A percentile compares a stretch with the other conserved stretches of the same genome.
Conservation (phyloP, 2,113 vertebrate species). For the Meles meles region DNA sequence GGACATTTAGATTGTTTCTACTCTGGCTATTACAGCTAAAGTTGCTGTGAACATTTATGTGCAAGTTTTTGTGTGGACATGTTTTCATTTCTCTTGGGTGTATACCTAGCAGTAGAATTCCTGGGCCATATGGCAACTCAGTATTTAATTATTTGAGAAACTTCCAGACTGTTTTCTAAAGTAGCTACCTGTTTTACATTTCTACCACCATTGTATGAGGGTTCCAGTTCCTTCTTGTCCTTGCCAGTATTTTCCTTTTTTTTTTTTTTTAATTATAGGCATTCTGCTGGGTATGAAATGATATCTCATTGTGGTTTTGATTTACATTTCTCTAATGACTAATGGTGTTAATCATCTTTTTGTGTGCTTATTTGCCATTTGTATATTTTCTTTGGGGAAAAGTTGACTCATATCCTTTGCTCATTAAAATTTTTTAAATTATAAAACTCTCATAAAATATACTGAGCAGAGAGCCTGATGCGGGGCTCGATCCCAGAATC, state of each 20-base stretch:
- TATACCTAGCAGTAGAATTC: background rate
- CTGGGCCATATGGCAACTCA: background rate
- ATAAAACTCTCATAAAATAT: background rate
- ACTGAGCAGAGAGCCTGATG: too few relatives aligned
- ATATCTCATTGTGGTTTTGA: background rate
- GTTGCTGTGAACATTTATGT: background rate
- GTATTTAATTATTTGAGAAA: background rate
- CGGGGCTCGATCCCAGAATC: too few relatives aligned
- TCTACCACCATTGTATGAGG: background rate
- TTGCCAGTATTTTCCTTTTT: background rate
- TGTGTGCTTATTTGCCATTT: background rate
- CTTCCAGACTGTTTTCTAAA: background rate
- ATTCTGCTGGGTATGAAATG: background rate
- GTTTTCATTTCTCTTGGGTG: background rate
- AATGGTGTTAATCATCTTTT: background rate
- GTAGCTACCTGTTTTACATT: background rate
- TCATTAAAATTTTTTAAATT: background rate
- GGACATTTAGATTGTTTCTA: background rate
- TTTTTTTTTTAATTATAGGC: background rate
- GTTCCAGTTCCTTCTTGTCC: background rate
- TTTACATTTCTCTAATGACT: background rate
- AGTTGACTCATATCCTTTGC: background rate
- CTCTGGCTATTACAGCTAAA: background rate
- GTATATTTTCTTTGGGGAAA: background rate
- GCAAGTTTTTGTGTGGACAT: background rate